phyloP scores from a whole-genome alignment of 2,888 invertebrate genomes.

The Platycheirus albimanus region DNA sequence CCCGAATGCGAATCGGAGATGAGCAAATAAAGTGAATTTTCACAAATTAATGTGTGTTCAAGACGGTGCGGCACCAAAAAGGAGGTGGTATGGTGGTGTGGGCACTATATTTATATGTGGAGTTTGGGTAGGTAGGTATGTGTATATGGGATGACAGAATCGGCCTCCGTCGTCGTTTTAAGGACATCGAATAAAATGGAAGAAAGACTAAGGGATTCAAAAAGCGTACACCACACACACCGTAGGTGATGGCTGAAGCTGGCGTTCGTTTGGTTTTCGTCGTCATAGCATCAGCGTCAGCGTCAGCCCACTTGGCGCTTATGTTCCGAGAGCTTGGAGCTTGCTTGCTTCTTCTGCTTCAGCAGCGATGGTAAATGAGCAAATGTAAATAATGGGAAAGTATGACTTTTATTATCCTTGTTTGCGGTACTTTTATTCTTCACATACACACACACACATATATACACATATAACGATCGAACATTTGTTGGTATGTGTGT shows the following conservation, averaged over 20 bases:
- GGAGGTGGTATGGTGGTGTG: neutral
- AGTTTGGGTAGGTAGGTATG: too few species aligned
- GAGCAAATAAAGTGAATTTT: constrained; percentile 74
- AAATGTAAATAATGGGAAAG: constrained; percentile 74
- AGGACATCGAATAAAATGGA: constrained; percentile 47
- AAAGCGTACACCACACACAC: constrained; percentile 20
- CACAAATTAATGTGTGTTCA: constrained; percentile 73
- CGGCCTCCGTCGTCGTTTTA: constrained; percentile 28
- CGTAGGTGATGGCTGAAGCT: constrained; percentile 8
- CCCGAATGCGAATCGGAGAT: constrained; percentile 71
- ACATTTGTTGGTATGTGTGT: constrained; percentile 27
- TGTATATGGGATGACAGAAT: constrained; percentile 5
- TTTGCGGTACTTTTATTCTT: constrained; percentile 68
- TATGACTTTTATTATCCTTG: constrained; percentile 75
- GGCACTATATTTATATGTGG: too few species aligned
- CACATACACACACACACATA: too few species aligned
- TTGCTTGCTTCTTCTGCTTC: constrained; percentile 55
- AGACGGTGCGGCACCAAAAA: constrained; percentile 21
- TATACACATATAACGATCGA: constrained; percentile 6
- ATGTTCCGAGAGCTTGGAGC: constrained; percentile 45
- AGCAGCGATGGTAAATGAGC: constrained; percentile 69
- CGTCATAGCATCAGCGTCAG: too few species aligned
- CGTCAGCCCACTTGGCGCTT: constrained; percentile 47
- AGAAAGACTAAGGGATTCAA: constrained; percentile 56
- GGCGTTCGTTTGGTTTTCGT: constrained; percentile 11